phyloP scores from a whole-genome alignment of 2,113 vertebrate genomes.

The Muscicapa adusta region DNA sequence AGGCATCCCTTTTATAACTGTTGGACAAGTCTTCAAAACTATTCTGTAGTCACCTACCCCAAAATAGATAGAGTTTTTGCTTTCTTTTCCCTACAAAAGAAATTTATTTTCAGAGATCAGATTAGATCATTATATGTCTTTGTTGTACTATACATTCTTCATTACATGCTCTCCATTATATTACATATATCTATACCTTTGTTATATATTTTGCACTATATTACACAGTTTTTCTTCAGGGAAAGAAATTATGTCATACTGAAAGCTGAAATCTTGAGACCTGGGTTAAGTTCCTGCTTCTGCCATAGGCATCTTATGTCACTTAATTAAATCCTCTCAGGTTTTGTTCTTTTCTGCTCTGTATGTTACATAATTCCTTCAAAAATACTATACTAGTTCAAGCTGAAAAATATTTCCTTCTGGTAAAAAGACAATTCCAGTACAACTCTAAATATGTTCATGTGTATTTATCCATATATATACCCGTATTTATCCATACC shows the following conservation, averaged over 20 bases:
- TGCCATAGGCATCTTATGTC: neutral
- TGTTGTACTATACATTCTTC: neutral
- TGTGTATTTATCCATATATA: neutral
- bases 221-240: neutral
- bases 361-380: neutral
- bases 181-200: neutral
- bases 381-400: neutral
- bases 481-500: neutral
- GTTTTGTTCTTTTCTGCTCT: neutral
- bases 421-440: neutral
- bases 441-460: neutral
- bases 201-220: neutral
- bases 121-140: neutral
- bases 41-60: neutral
- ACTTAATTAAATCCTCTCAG: neutral
- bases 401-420: neutral
- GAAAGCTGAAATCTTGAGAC: neutral
- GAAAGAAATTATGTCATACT: neutral
- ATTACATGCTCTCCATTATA: neutral
- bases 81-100: neutral
- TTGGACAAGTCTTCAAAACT: neutral
- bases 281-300: neutral
- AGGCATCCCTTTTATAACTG: rapidly evolving
- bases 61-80: neutral
- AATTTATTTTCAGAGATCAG: neutral